Percentiles rank a stretch among this genome's conserved stretches.
phyloP scores from a whole-genome alignment of 92 coral and sea anemone genomes.

The Porites rus region DNA sequence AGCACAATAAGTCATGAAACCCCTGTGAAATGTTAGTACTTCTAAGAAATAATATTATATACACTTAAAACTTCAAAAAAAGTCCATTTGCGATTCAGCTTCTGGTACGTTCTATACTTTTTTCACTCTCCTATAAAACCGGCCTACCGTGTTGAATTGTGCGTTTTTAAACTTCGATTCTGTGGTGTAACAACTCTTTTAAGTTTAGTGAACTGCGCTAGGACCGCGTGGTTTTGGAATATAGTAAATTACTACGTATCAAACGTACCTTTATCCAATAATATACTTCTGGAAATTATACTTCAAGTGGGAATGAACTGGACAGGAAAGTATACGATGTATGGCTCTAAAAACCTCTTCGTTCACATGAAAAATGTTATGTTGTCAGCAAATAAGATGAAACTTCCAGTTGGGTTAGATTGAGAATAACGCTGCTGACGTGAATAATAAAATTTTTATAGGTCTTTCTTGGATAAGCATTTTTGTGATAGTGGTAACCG shows the following conservation, averaged over 20 bases:
- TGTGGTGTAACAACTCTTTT: neutral
- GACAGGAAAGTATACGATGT: no score
- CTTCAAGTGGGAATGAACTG: no score
- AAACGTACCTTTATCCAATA: no score
- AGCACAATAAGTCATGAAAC: neutral
- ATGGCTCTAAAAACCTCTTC: neutral
- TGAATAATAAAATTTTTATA: slow-evolving; percentile 30
- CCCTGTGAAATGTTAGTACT: neutral
- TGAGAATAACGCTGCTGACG: slow-evolving; percentile 15
- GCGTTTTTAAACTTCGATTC: neutral
- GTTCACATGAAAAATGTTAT: neutral
- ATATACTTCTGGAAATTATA: no score
- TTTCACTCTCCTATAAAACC: no score
- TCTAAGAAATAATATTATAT: neutral
- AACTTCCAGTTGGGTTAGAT: slow-evolving; percentile 22
- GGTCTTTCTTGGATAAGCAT: slow-evolving; percentile 2
- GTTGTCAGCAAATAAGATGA: neutral
- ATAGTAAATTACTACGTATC: no score
- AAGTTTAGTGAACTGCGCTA: no score
- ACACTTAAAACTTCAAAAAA: neutral
- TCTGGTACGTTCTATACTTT: no score
- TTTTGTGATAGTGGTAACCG: no score
- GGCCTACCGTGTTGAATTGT: neutral
- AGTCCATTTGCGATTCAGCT: neutral
- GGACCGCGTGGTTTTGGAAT: no score